phyloP scores from a whole-genome alignment of 2,797 vertebrate species.

The Epinephelus coioides region DNA sequence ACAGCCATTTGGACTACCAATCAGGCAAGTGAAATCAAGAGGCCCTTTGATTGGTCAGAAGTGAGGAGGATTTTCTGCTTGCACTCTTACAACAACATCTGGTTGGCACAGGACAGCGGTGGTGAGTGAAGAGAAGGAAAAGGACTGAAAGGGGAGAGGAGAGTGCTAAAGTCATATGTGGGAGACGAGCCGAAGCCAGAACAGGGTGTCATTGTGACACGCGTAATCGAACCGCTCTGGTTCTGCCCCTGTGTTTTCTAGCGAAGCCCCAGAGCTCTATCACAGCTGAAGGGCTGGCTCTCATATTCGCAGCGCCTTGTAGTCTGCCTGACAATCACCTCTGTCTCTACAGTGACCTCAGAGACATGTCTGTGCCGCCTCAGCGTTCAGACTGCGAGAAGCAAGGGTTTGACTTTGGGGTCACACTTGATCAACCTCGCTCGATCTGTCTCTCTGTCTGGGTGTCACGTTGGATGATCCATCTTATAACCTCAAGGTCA shows the following conservation, averaged over 20 bases:
- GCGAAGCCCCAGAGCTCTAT: conserved; percentile 67
- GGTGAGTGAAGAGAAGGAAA: conserved; percentile 64
- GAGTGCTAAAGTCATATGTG: conserved; percentile 50
- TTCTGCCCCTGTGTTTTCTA: conserved; percentile 68
- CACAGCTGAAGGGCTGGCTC: conserved; percentile 62
- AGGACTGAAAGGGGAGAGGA: conserved; percentile 50
- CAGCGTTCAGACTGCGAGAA: conserved; percentile 9
- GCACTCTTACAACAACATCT: conserved; percentile 78
- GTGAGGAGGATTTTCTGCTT: conserved; percentile 61
- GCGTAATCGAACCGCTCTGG: conserved; percentile 62
- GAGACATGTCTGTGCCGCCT: conserved; percentile 46
- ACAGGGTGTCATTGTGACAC: conserved; percentile 77
- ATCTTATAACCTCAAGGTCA: conserved; percentile 60
- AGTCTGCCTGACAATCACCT: conserved; percentile 70
- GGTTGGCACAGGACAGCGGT: conserved; percentile 71
- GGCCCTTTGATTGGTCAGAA: conserved; percentile 72
- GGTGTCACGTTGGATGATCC: conserved; percentile 27
- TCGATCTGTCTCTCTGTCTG: conserved; percentile 44
- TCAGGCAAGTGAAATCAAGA: conserved; percentile 67
- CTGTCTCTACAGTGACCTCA: conserved; percentile 58
- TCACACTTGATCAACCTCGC: conserved; percentile 21
- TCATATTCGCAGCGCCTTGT: conserved; percentile 59
- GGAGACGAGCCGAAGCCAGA: conserved; percentile 54
- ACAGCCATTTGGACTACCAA: conserved; percentile 63
- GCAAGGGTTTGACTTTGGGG: conserved; percentile 43